A percentile compares a stretch with the other conserved stretches of the same genome.
phyloP scores from a whole-genome alignment of 23 tunicate species.

The Phallusia fumigata region DNA sequence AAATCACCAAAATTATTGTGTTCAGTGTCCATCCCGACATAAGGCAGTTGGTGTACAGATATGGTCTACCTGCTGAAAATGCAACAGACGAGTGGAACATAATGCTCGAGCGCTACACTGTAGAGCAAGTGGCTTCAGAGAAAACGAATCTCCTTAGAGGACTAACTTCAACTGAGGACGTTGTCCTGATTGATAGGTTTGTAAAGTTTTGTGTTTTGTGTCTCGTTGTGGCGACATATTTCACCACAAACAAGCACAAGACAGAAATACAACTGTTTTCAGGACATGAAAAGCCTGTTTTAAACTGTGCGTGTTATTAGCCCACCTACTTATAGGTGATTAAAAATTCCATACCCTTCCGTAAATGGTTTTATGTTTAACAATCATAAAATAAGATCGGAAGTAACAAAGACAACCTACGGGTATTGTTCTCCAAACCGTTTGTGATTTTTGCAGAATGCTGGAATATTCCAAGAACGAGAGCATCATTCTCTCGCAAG shows the following conservation, averaged over 20 bases:
- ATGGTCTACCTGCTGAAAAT: slow-evolving; percentile 52
- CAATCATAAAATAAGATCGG: no score
- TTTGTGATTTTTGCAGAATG: slow-evolving; percentile 58
- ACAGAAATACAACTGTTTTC: no score
- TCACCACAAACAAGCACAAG: no score
- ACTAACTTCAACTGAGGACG: slow-evolving; percentile 65
- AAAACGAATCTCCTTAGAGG: slow-evolving; percentile 75
- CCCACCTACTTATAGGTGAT: no score
- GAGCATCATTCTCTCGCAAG: slow-evolving; percentile 75
- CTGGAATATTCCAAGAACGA: slow-evolving; percentile 71
- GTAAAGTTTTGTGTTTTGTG: no score
- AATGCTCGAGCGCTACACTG: slow-evolving; percentile 64
- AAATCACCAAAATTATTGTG: background rate
- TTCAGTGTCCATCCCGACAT: slow-evolving; percentile 72
- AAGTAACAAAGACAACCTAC: no score
- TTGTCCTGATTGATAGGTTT: slow-evolving; percentile 76
- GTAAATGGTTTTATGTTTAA: no score
- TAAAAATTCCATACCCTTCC: no score
- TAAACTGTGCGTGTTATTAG: no score
- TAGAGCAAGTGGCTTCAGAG: slow-evolving; percentile 62
- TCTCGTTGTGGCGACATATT: no score
- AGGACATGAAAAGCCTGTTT: no score
- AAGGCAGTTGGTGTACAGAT: slow-evolving; percentile 75
- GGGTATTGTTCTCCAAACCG: no score
- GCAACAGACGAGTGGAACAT: slow-evolving; percentile 55